Base-by-base conservation (phyloP, 1,140 invertebrate species). In the Pseudobourletiella spinata region DNA sequence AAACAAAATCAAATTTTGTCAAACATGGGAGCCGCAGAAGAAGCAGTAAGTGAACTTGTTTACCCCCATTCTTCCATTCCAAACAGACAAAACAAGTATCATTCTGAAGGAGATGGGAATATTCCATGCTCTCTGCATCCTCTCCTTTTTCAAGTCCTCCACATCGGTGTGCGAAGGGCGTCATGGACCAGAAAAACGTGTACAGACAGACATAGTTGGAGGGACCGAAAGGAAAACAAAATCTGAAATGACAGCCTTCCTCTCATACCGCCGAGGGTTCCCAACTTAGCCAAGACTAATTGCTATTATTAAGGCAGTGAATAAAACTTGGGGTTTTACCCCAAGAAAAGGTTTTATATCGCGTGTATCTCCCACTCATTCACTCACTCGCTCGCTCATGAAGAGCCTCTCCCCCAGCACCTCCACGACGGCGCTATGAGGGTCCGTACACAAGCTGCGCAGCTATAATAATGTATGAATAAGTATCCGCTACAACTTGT, bases 271-370 rank as follows among this genome's bases (percentile, higher is more conserved):
- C 14, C 4, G 44, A 48, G 6, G 44, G 44, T 39, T n/a, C n/a
- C 8, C 8, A 11, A 39, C 8, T 39, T 39, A 39, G 8, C n/a
- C n/a, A 6, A 6, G 22, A 51, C 48, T 51, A 51, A 51, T 51
- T 51, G 48, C 48, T 51, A 51, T 51, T 51, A 51, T 51, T 51
- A 51, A 14, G 22, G 6, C 24, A 51, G 48, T 51, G 22, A 51
- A 51, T 51, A 25, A 51, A 51, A 51, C 28, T 26, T 51, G 28
- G 8, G 25, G 8, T 26, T 51, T 51, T 51, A 14, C 24, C 48
- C n/a, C 6, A 25, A 51, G 22, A 51, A 51, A 51, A 26, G n/a
- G 42, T 3, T 28, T 28, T n/a, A 28, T 48, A 46, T 59, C 32
- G 29, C 57, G 25, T 48, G 25, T 59, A 26, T 48, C 42, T 48